Evolutionary conservation across 2,113 vertebrate genomes (phyloP).

Genomic region (Tenebrosternarchus preto): DNA sequence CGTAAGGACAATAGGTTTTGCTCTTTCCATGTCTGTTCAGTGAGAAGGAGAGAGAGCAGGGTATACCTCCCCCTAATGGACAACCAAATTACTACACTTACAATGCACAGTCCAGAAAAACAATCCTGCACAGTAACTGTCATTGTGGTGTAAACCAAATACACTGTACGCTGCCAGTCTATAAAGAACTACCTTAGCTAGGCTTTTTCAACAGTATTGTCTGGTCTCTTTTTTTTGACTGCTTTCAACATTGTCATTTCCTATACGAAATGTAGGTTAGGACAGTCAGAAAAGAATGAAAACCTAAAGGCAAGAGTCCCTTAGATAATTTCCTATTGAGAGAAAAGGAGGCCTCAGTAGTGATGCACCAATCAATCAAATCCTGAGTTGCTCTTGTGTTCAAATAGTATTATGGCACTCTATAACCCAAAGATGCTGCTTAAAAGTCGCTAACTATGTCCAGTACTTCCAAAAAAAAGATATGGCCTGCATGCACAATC

Average conservation of each 20-base stretch:
- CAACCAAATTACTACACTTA: neutral
- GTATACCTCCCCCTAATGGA: slow-evolving; percentile 9
- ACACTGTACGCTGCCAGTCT: neutral
- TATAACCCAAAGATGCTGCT: neutral
- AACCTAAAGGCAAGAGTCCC: neutral
- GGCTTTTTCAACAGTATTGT: slow-evolving; percentile 1
- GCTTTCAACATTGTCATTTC: neutral
- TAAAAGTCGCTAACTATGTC: neutral
- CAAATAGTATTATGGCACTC: neutral
- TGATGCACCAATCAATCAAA: neutral
- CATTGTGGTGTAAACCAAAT: neutral
- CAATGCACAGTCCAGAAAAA: neutral
- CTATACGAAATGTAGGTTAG: neutral
- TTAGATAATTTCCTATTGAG: neutral
- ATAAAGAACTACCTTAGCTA: neutral
- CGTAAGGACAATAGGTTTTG: neutral
- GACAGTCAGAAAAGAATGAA: neutral
- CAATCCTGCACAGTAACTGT: neutral
- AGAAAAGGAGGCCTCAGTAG: too few species aligned
- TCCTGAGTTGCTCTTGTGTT: neutral
- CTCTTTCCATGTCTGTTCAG: neutral
- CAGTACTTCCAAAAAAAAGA: neutral
- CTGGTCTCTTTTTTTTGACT: neutral
- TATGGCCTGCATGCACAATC: neutral
- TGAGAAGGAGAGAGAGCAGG: neutral